Conservation (phyloP, 2,797 vertebrate genomes). For the Eupleurogrammus muticus region DNA sequence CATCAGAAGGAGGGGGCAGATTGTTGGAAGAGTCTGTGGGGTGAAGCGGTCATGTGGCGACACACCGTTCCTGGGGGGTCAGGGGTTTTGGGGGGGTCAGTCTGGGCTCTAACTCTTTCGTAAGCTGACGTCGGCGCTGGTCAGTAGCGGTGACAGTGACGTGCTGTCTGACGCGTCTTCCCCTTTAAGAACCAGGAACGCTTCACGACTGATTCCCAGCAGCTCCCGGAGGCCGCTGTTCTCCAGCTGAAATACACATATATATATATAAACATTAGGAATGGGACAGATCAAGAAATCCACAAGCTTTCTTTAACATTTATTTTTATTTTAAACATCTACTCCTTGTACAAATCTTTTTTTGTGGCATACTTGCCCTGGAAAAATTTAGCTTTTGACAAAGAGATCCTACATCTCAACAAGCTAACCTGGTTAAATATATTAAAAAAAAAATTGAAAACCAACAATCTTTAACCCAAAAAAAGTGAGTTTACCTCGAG, state of each 20-base stretch:
- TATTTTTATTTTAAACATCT: too few species aligned
- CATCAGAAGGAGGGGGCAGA: constrained; percentile 4
- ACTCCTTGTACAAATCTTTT: too few species aligned
- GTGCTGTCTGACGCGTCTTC: constrained; percentile 91
- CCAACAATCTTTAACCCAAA: too few species aligned
- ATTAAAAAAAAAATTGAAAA: too few species aligned
- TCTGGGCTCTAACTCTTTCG: constrained; percentile 87
- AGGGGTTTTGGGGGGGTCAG: not conserved
- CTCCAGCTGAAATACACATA: constrained; percentile 87
- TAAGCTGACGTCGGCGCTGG: constrained; percentile 90
- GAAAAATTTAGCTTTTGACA: too few species aligned
- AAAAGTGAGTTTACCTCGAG: constrained; percentile 87
- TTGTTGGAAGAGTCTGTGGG: constrained; percentile 27
- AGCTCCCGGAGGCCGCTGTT: constrained; percentile 95
- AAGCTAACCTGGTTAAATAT: too few species aligned
- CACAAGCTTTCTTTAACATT: too few species aligned
- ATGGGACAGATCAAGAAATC: too few species aligned
- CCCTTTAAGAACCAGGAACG: constrained; percentile 91
- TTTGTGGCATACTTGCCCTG: too few species aligned
- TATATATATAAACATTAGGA: too few species aligned
- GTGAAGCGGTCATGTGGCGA: constrained; percentile 30
- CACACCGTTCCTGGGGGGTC: constrained; percentile 45
- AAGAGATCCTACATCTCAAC: too few species aligned
- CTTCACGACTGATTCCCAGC: constrained; percentile 96
- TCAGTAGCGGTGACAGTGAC: constrained; percentile 90